Evolutionary conservation across 92 coral and sea anemone species (phyloP), one percentile per base, ranked within the genome.

Genomic region (Diadumene lineata): DNA sequence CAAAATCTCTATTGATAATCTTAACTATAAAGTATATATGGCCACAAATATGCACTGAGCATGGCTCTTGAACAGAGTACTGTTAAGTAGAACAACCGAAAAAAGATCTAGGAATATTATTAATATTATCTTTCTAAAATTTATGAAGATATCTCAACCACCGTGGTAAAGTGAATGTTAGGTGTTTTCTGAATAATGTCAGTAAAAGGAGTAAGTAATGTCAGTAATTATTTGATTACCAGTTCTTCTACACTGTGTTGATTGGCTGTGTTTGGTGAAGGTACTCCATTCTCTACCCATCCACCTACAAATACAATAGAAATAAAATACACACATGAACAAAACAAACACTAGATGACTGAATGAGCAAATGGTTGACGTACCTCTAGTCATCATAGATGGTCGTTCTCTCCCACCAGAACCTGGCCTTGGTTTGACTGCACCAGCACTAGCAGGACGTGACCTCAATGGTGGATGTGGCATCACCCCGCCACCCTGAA

Each of bases 381-480:
- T 31, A 87, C 93, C 93, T 85, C 89, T 85, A 25, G 55, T 60
- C 55, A 79, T 70, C 21, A 85, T 46, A 11, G 80, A 80, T 50
- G 72, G 44, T 25, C 82, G 77, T 64, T 88, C 93, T 58, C 87
- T 81, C 2, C 85, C 92, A 62, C 84, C 92, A 43, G 96, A 90
- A 23, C 56, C 72, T 7, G 96, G 87, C 6, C 92, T 76, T 51
- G 84, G 34, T 34, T 85, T 89, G 24, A 78, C 19, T 29, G 71
- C 33, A 2, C 93, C 93, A 32, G 93, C 97, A 79, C 97, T 92
- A 17, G 89, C 70, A 18, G 97, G 91, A 13, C 97, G 88, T 18
- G 97, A 85, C 70, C 97, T 80, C 76, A 82, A 68, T 1, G 97
- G 97, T 26, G 97, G 97, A 76, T 89, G 97, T 30, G 97, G 97